Percentiles rank a stretch among this genome's conserved stretches.
These are phyloP conservation scores for Chrysoperla carnea DNA, from an alignment of 1,140 invertebrate genomes.

Conservation along the genomic window DNA sequence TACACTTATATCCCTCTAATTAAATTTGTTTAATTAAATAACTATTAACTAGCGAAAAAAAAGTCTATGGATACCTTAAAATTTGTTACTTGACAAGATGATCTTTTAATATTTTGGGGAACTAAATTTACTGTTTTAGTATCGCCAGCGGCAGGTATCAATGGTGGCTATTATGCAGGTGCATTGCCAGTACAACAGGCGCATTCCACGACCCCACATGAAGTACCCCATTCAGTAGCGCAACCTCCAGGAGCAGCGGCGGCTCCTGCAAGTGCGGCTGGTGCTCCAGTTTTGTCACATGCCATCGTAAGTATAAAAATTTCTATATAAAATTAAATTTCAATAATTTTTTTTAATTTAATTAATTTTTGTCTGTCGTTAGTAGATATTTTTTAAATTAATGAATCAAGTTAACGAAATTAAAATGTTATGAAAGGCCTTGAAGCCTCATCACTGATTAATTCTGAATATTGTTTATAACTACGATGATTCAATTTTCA, in stretches of 20 bases:
- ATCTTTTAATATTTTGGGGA: no score
- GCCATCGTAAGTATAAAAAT: slow-evolving; percentile 21
- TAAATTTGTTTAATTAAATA: no score
- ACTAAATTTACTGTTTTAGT: slow-evolving; percentile 9
- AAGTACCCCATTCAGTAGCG: slow-evolving; percentile 38
- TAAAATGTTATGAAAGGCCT: no score
- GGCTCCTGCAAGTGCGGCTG: slow-evolving; percentile 21
- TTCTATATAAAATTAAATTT: slow-evolving; percentile 16
- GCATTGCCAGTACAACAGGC: slow-evolving; percentile 52
- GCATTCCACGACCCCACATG: slow-evolving; percentile 56
- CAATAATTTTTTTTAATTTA: slow-evolving; percentile 19
- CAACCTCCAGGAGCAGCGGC: slow-evolving; percentile 25
- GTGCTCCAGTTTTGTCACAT: slow-evolving; percentile 11
- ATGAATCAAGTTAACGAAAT: no score
- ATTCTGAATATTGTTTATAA: no score
- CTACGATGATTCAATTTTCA: no score
- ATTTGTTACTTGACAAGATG: neutral
- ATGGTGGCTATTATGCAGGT: slow-evolving; percentile 52
- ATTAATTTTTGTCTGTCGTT: slow-evolving; percentile 9
- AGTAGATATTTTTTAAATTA: slow-evolving; percentile 19
- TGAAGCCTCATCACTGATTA: no score
- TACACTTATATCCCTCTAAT: no score
- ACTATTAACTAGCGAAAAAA: no score
- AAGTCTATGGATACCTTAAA: neutral
- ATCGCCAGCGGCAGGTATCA: slow-evolving; percentile 43